These are phyloP conservation scores for Grammomys dolichurus DNA, from an alignment of 2,113 vertebrate species.

Conservation along the genomic window DNA sequence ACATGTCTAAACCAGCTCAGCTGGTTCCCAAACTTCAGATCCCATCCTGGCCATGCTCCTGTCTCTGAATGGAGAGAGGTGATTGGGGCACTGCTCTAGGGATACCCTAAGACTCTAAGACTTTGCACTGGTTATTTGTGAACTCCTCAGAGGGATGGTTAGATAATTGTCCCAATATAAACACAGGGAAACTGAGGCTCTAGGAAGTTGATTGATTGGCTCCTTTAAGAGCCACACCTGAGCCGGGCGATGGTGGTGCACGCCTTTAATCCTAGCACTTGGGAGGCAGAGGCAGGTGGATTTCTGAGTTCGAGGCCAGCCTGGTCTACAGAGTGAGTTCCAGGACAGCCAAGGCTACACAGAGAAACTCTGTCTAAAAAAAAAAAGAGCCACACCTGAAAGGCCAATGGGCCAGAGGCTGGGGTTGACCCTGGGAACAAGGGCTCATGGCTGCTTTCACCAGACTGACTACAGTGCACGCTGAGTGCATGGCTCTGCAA, in stretches of 20 bases:
- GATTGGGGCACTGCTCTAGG: background rate
- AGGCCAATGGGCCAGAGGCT: background rate
- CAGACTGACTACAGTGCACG: rapidly evolving
- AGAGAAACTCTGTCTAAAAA: too few species aligned
- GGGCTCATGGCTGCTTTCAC: background rate
- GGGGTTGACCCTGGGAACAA: background rate
- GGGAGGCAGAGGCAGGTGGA: too few species aligned
- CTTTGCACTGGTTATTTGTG: background rate
- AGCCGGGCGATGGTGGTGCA: background rate
- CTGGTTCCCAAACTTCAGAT: background rate
- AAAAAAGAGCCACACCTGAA: background rate
- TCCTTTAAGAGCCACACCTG: background rate
- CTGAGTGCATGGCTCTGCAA: rapidly evolving
- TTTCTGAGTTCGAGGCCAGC: too few species aligned
- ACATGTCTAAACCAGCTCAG: background rate
- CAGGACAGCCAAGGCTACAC: too few species aligned
- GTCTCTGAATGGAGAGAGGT: background rate
- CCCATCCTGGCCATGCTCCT: background rate
- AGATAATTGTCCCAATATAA: background rate
- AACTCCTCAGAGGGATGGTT: background rate
- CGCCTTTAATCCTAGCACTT: too few species aligned
- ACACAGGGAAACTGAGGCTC: background rate
- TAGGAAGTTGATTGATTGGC: background rate
- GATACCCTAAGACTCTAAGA: background rate
- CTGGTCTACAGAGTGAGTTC: too few species aligned